These are phyloP conservation scores for Drosophila bifasciata DNA, from an alignment of 1,140 invertebrate genomes.

Conservation along the genomic window DNA sequence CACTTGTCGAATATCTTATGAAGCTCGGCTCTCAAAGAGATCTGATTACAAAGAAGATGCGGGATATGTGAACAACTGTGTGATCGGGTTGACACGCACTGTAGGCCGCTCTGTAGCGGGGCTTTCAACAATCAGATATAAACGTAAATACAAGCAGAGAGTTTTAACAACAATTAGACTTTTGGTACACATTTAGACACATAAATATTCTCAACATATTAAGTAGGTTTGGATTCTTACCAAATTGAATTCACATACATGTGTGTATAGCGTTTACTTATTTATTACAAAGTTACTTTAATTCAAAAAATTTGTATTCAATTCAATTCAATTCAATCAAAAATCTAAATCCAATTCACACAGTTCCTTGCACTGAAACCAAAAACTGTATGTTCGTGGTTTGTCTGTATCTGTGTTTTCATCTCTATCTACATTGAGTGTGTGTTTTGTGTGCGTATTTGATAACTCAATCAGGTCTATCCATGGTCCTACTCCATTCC, in stretches of 20 bases:
- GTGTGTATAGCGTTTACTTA: constrained; percentile 14
- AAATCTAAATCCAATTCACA: constrained; percentile 2
- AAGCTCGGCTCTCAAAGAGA: too few relatives aligned
- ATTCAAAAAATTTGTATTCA: constrained; percentile 23
- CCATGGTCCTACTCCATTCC: constrained; percentile 19
- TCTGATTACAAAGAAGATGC: constrained; percentile 8
- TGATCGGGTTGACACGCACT: constrained; percentile 8
- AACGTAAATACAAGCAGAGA: constrained; percentile 29
- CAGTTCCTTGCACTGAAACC: constrained; percentile 20
- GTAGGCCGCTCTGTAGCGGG: neutral
- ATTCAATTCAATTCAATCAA: constrained; percentile 27
- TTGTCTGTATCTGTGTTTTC: constrained; percentile 12
- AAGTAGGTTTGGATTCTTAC: constrained; percentile 16
- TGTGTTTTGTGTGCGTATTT: constrained; percentile 38
- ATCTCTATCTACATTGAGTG: neutral
- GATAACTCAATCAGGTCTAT: constrained; percentile 19
- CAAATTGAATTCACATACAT: constrained; percentile 16
- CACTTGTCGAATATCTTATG: neutral
- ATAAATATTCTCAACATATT: constrained; percentile 39
- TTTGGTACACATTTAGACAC: constrained; percentile 55
- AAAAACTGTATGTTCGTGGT: constrained; percentile 15
- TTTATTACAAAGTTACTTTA: constrained; percentile 38
- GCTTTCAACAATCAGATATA: constrained; percentile 51
- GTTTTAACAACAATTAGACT: constrained; percentile 68
- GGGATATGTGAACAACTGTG: constrained; percentile 30